Evolutionary conservation across 2,888 invertebrate genomes (phyloP).

Genomic region (Vanessa cardui): DNA sequence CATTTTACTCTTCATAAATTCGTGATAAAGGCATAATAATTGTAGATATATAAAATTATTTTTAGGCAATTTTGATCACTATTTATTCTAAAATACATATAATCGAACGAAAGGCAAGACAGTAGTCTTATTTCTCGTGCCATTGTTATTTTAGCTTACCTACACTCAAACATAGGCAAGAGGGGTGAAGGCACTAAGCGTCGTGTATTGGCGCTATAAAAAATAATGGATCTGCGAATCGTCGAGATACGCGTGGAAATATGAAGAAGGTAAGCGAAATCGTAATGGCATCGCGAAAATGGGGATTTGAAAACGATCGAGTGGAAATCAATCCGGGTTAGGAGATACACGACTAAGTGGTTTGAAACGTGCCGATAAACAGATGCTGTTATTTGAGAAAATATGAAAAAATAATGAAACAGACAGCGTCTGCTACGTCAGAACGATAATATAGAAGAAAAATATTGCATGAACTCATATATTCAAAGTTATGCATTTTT

Average conservation of each 20-base stretch:
- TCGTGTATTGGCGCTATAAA: conserved; percentile 79
- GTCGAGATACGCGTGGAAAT: conserved; percentile 81
- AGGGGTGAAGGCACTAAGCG: conserved; percentile 71
- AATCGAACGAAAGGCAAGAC: too few relatives aligned
- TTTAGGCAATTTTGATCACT: too few relatives aligned
- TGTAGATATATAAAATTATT: too few relatives aligned
- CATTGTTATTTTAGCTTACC: conserved; percentile 28
- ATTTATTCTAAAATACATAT: too few relatives aligned
- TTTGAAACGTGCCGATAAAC: conserved; percentile 40
- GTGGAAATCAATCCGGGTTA: conserved; percentile 73
- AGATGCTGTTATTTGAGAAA: conserved; percentile 28
- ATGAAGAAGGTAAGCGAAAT: conserved; percentile 80
- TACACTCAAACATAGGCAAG: conserved; percentile 49
- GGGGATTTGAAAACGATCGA: conserved; percentile 82
- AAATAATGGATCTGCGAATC: conserved; percentile 82
- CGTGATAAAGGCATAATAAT: too few relatives aligned
- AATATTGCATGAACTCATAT: too few relatives aligned
- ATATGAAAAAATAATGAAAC: conserved; percentile 3
- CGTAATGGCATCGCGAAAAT: conserved; percentile 80
- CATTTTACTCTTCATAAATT: background rate
- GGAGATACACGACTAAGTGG: conserved; percentile 54
- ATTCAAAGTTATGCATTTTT: too few relatives aligned
- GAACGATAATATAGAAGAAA: too few relatives aligned
- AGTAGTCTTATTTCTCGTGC: background rate
- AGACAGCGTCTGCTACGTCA: background rate